Evolutionary conservation across 2,113 vertebrate species (phyloP), one percentile per base, ranked within the genome.

Genomic region (Ophthalmolycus amberensis): DNA sequence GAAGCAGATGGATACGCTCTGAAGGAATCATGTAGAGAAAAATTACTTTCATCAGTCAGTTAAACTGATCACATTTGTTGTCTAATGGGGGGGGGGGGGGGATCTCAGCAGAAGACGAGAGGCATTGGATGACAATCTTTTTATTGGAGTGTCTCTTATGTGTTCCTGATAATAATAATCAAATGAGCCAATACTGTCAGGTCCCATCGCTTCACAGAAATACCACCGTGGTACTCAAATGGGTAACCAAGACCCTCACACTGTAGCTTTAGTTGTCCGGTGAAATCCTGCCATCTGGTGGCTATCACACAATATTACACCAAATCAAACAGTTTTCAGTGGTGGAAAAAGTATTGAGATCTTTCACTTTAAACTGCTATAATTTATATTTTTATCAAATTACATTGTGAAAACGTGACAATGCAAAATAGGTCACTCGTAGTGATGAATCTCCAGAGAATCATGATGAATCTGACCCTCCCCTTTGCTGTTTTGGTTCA

Each of bases 1-100:
- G 11, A 64, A 88, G 85, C 92, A 92, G 91, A 93, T 92, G 91
- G 89, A 86, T 80, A 25, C 37, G 40, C 85, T 94, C 89, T 83
- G 78, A 58, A 89, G 87, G 86, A 90, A 84, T 86, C 69, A 69
- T 71, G 73, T 46, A 56, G 71, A 87, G 84, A 85, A 90, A 89
- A 93, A 88, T 77, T 77, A 78, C 83, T 82, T 88, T 84, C 81
- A 93, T 94, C 91, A 87, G 80, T 68, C 81, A 69, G 44, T 73
- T 83, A 81, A 77, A 88, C 83, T 84, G 79, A 91, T 91, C 88
- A 77, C 85, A 90, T 91, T 92, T 90, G 83, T 82, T 90, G 79
- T 85, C 70, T 84, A 65, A 79, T 62, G 66, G 42, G 73, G 65
- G 18, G 54, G 66, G 73, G 18, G 54, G 66, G 65, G 71, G 62